Conservation (phyloP, 2,113 vertebrate genomes). For the Chaenocephalus aceratus region DNA sequence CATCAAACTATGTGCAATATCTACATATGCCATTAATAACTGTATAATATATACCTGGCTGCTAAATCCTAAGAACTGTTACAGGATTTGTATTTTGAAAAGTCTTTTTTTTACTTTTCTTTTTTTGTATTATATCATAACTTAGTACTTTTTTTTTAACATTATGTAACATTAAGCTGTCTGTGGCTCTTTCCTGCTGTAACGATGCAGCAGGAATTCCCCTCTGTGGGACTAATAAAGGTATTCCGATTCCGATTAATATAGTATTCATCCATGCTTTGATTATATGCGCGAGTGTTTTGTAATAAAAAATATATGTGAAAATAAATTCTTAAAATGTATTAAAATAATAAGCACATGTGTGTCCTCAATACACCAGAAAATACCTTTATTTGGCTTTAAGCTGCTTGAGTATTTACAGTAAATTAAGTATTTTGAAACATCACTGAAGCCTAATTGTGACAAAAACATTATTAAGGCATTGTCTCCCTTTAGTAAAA, state of each 20-base stretch:
- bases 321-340: neutral
- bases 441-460: neutral
- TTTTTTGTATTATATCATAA: no score
- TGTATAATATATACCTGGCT: no score
- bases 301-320: neutral
- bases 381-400: neutral
- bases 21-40: no score
- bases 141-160: no score
- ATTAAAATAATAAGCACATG: neutral
- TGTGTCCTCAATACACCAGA: neutral
- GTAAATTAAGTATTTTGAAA: neutral
- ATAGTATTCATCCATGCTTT: neutral
- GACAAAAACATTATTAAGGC: neutral
- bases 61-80: no score
- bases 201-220: no score
- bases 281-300: neutral
- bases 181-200: no score
- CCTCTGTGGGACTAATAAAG: no score
- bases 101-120: no score
- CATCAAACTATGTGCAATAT: no score
- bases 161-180: no score
- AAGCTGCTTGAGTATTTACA: neutral
- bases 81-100: no score
- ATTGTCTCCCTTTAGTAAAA: neutral
- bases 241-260: neutral